Evolutionary conservation across 2,888 invertebrate genomes (phyloP), one percentile per base, ranked within the genome.

Genomic region (Drosophila greeni): DNA sequence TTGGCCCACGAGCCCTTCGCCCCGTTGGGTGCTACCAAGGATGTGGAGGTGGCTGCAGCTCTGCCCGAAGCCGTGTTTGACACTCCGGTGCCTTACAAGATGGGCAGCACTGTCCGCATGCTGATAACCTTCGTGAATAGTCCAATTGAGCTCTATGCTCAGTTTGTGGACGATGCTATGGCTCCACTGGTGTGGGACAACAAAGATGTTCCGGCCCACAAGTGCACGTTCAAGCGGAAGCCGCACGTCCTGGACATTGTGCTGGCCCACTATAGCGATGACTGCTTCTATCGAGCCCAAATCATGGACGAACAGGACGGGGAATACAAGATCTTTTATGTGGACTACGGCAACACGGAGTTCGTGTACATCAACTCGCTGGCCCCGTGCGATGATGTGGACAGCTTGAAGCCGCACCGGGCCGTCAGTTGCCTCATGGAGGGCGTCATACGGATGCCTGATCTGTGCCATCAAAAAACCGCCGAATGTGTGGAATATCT

Each of bases 321-420:
- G 3, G 55, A 76, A 1, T 84, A 77, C 49, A 76, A 84, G 51
- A 86, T 88, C 2, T 86, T 88, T 23, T 88, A 85, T 68, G 73
- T 88, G 0, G 88, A 88, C 55, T 88, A 87, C 67, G 88, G 88
- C 2, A 88, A 88, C 57, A 77, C 77, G 0, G 76, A 84, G 37
- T 64, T 84, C 24, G 82, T 88, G 0, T 56, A 62, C 3, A 42
- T 87, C 0, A 31, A 61, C 1, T 65, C 79, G 12, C 58, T 88
- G 16, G 82, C 85, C 0, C 69, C 72, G 2, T 87, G 87, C 62
- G 78, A 82, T 8, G 55, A 65, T 42, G 74, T 53, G 24, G 76
- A 71, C 3, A 76, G 84, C 14, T 68, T 81, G 5, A 74, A 85
- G 33, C 86, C 88, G 0, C 75, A 78, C 58, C 87, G 84, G 49